Evolutionary conservation across 1,140 invertebrate genomes (phyloP), one percentile per base, ranked within the genome.

Genomic region (Ips nitidus): DNA sequence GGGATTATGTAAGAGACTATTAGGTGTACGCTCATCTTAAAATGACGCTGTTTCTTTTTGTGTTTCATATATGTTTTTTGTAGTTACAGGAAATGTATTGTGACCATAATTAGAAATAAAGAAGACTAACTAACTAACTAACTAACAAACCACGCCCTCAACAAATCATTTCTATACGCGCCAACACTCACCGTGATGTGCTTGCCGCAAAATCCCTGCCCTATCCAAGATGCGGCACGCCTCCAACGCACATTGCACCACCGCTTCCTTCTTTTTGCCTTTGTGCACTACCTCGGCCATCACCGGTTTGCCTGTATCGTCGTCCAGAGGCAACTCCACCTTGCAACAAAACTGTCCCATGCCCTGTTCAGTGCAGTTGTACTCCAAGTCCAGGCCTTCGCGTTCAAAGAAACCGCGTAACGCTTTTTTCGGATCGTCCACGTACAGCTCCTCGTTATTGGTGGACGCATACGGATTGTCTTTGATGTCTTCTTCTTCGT

Each of bases 391-490:
- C 43, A 89, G 85, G 0, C 96, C 97, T 84, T 99, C 97, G 68
- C 96, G 84, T 81, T 98, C 97, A 81, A 97, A 98, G 86, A 94
- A 99, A 0, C 94, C 93, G 73, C 93, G 83, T 3, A 99, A 80
- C 1, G 94, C 94, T 81, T 97, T 97, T 81, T 98, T 98, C 0
- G 97, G 97, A 84, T 99, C 96, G 62, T 95, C 90, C 39, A 97
- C 82, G 80, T 94, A 97, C 3, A 97, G 78, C 71, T 96, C 92
- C 80, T 97, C 94, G 80, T 95, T 94, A 53, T 84, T 86, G 1
- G 88, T 87, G 57, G 84, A 82, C 0, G 94, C 93, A 81, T 87
- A 96, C 1, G 94, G 94, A 83, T 96, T 96, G 59, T 92, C 90
- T 2, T 87, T 80, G 4, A 91, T 76, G 79, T 94, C 92, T 0